Conservation (phyloP, 2,797 vertebrate species). For the Rhadinocentrus ornatus region DNA sequence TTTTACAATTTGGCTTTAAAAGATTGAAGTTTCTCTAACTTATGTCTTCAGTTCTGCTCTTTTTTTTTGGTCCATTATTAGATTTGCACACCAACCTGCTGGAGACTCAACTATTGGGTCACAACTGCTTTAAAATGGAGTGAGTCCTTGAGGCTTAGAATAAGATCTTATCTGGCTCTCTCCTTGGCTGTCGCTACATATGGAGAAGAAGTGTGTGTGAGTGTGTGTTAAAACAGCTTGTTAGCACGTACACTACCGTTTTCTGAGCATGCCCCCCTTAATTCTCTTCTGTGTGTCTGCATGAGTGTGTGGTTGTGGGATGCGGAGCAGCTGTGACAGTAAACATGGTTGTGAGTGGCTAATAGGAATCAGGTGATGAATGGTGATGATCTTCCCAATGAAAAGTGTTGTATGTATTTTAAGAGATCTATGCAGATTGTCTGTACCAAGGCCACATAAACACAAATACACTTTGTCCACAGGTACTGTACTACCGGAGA, state of each 20-base stretch:
- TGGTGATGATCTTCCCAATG: constrained; percentile 82
- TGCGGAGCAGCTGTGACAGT: constrained; percentile 92
- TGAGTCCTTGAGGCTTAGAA: constrained; percentile 44
- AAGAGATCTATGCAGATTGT: constrained; percentile 43
- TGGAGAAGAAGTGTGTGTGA: constrained; percentile 50
- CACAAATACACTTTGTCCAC: background rate
- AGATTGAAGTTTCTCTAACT: constrained; percentile 8
- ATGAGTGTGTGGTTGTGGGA: constrained; percentile 74
- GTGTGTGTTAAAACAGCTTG: constrained; percentile 75
- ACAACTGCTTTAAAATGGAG: constrained; percentile 39
- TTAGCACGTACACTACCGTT: constrained; percentile 66
- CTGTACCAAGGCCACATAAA: constrained; percentile 34
- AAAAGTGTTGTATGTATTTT: constrained; percentile 55
- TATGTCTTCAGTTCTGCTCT: constrained; percentile 17
- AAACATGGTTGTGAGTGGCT: constrained; percentile 93
- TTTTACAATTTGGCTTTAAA: constrained; percentile 26
- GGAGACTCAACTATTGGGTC: constrained; percentile 5
- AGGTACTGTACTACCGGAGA: constrained; percentile 11
- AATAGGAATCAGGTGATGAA: constrained; percentile 92
- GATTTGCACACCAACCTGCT: background rate
- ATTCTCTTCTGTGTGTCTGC: constrained; percentile 8
- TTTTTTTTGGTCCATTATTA: constrained; percentile 7
- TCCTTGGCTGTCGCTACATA: constrained; percentile 28
- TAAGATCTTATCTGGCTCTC: constrained; percentile 22
- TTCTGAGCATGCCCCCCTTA: constrained; percentile 22